Evolutionary conservation across 64 coral and sea anemone species (phyloP), one percentile per base, ranked within the genome.

Genomic region (Cladopsammia gracilis): DNA sequence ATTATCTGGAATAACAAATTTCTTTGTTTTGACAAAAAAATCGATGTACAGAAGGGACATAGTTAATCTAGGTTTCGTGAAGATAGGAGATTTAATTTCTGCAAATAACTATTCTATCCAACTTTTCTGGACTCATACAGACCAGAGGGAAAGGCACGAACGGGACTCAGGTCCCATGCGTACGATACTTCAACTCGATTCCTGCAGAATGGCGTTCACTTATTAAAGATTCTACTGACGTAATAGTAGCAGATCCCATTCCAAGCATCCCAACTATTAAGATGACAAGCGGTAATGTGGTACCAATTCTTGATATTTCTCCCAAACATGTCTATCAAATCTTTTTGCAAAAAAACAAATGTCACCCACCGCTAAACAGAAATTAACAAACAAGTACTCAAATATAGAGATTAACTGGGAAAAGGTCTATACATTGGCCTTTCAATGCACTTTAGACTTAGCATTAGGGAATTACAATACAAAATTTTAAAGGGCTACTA

Each of bases 321-420:
- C 66, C 66, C 26, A 42, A 70, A 70, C 66, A 70, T 22, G 25
- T 25, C 66, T 70, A 70, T 70, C 66, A 70, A 26, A 70, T 70
- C 66, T 70, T 70, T 70, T 12, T 70, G 66, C 66, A 70, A n/a
- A 70, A 70, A 70, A 70, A 25, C 66, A 70, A 70, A 70, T 70
- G 23, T 22, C 25, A 6, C 66, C 66, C 66, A 70, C 66, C 66
- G 24, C 66, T 65, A 65, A 65, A 65, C 62, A 65, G 62, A 65
- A 65, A 65, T 19, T 65, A 65, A 19, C 62, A n/a, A 65, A 65
- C 1, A 65, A 65, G 62, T 10, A 65, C 5, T n/a, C 62, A 70
- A 70, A 70, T 70, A 42, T 70, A 70, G 66, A 70, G 23, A 70
- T 70, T 70, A 4, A 70, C 26, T 64, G 20, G 62, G 62, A 64